Evolutionary conservation across 1,140 invertebrate genomes (phyloP), one percentile per base, ranked within the genome.

Genomic region (Philotrypesis tridentata): DNA sequence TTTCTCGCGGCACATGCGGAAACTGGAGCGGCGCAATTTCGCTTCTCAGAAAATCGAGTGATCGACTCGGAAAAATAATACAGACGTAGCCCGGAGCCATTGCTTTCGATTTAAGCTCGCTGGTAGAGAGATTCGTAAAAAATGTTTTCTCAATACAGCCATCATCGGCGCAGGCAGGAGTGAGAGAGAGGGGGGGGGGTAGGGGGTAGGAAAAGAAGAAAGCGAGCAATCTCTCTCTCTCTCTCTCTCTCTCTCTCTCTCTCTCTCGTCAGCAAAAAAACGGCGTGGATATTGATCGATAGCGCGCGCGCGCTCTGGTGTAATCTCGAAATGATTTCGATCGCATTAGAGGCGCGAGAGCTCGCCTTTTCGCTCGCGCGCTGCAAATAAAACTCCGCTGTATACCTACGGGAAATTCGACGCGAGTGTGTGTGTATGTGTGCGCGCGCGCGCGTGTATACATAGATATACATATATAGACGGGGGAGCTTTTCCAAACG

Each of bases 291-390:
- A 48, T 48, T 48, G 43, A 48, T 48, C 43, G 21, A 55, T 5
- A 55, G 0, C 6, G 48, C 21, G 48, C 17, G 21, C n/a, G n/a
- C n/a, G n/a, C n/a, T n/a, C n/a, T n/a, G 17, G 17, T 8, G 67
- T 31, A 68, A 31, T 31, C 27, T 68, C 67, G 31, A 68, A 31
- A 68, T 68, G 31, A 68, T 68, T 25, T 68, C 17, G 67, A 68
- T 68, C 67, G 67, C 67, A 68, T 68, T 68, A 37, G 67, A 68
- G 31, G 25, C 17, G 25, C 67, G 31, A 68, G 31, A 68, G 17
- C 17, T 31, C 29, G 21, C 17, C 17, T 65, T 37, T 68, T n/a
- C 29, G 21, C 2, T 68, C 29, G 21, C n/a, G 7, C 17, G 6
- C n/a, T n/a, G n/a, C n/a, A 55, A 55, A 31, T 29, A 21, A 68